phyloP scores from a whole-genome alignment of 2,113 vertebrate genomes.

The Paraplagusia blochii region DNA sequence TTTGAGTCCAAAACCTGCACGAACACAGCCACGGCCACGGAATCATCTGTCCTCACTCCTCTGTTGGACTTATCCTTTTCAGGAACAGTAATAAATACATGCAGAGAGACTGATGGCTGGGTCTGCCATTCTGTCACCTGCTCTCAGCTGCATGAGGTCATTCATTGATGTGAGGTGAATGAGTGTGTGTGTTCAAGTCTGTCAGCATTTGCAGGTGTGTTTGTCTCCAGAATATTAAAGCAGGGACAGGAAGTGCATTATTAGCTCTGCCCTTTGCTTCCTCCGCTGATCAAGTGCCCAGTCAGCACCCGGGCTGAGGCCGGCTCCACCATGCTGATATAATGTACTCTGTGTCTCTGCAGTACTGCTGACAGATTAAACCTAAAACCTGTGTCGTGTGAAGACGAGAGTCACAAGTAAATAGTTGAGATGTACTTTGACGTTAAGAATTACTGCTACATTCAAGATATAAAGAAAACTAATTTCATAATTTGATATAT shows the following conservation, averaged over 20 bases:
- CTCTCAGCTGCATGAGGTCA: constrained; percentile 20
- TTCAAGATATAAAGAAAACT: too few species aligned
- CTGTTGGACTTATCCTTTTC: constrained; percentile 27
- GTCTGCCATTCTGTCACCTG: constrained; percentile 36
- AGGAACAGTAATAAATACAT: background rate
- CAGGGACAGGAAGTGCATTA: constrained; percentile 23
- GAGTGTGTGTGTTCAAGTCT: constrained; percentile 25
- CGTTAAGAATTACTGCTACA: too few species aligned
- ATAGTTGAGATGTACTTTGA: too few species aligned
- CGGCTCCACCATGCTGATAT: background rate
- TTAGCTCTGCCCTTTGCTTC: constrained; percentile 9
- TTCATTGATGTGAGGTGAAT: constrained; percentile 12
- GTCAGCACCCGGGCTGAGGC: background rate
- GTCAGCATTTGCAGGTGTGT: constrained; percentile 28
- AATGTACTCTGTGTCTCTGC: too few species aligned
- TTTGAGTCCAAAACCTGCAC: too few species aligned
- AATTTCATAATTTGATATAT: too few species aligned
- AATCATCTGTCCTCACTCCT: constrained; percentile 1
- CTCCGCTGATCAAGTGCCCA: background rate
- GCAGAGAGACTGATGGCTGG: constrained; percentile 11
- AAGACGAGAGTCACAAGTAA: too few species aligned
- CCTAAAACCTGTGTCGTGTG: too few species aligned
- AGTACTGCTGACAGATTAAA: background rate
- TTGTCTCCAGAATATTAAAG: constrained; percentile 14
- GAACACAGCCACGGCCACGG: too few species aligned